phyloP scores from a whole-genome alignment of 2,888 invertebrate species.

The Chloroclystis v-ata region DNA sequence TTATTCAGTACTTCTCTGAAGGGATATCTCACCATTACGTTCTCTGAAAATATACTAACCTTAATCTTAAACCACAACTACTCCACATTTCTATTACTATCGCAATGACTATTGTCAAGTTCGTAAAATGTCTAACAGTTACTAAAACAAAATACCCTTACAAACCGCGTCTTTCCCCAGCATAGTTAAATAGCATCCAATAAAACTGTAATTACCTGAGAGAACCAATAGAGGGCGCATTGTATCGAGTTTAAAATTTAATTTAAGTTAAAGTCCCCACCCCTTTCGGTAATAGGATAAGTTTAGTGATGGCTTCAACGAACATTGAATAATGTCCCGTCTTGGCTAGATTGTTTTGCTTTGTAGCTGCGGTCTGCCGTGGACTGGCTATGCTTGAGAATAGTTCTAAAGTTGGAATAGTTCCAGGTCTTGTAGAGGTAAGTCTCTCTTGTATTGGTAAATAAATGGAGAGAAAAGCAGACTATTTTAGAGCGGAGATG shows the following conservation, averaged over 20 bases:
- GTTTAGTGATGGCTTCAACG: slow-evolving; percentile 24
- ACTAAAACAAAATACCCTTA: too few species aligned
- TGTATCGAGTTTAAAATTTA: slow-evolving; percentile 24
- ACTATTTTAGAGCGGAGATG: not conserved
- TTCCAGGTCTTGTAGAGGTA: slow-evolving; percentile 13
- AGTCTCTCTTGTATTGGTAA: not conserved
- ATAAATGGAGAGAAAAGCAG: not conserved
- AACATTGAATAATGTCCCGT: slow-evolving; percentile 23
- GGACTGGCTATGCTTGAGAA: slow-evolving; percentile 9
- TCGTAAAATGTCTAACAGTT: too few species aligned
- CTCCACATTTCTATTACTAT: too few species aligned
- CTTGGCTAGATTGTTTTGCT: slow-evolving; percentile 20
- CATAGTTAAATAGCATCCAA: slow-evolving; percentile 5
- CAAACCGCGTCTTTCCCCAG: too few species aligned
- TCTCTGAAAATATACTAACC: too few species aligned
- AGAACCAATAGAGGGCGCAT: slow-evolving; percentile 14
- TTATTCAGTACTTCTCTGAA: too few species aligned
- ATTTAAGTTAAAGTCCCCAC: slow-evolving; percentile 16
- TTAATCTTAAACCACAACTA: too few species aligned
- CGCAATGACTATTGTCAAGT: too few species aligned
- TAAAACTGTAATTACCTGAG: slow-evolving; percentile 16
- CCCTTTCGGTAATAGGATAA: slow-evolving; percentile 22
- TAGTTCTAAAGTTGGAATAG: slow-evolving; percentile 18
- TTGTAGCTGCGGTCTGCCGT: slow-evolving; percentile 16
- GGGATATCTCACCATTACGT: too few species aligned